Evolutionary conservation across 2,888 invertebrate species (phyloP).

Genomic region (Pterostichus niger): DNA sequence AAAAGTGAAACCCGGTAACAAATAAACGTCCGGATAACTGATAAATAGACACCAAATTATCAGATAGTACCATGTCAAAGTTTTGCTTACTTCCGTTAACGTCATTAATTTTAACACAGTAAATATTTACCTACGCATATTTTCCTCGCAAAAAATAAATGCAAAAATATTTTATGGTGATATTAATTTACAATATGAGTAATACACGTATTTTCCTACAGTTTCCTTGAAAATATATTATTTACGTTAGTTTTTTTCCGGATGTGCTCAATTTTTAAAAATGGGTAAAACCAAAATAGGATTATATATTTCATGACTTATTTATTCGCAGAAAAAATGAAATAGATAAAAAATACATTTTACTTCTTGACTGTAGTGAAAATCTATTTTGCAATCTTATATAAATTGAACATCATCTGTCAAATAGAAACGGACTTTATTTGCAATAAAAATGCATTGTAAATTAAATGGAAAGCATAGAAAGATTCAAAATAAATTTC

Average conservation of each 20-base stretch:
- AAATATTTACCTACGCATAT: conserved; percentile 39
- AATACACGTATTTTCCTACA: neutral
- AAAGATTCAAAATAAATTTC: conserved; percentile 21
- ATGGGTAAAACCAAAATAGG: no score
- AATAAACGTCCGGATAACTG: conserved; percentile 3
- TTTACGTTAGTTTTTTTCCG: no score
- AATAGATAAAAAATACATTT: neutral
- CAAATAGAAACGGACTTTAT: conserved; percentile 29
- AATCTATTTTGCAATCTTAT: no score
- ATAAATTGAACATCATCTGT: conserved; percentile 35
- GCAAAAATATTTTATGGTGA: neutral
- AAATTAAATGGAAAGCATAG: conserved; percentile 25
- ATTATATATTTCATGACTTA: neutral
- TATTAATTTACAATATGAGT: conserved; percentile 4
- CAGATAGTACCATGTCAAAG: conserved; percentile 5
- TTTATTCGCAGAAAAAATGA: neutral
- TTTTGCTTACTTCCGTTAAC: conserved; percentile 22
- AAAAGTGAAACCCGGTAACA: neutral
- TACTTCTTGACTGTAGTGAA: neutral
- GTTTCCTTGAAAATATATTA: neutral
- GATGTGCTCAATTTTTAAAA: no score
- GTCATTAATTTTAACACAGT: conserved; percentile 41
- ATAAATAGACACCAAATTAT: neutral
- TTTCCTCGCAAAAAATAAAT: neutral
- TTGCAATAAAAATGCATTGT: conserved; percentile 41